Evolutionary conservation across 2,888 invertebrate species (phyloP).

Genomic region (Automeris io): DNA sequence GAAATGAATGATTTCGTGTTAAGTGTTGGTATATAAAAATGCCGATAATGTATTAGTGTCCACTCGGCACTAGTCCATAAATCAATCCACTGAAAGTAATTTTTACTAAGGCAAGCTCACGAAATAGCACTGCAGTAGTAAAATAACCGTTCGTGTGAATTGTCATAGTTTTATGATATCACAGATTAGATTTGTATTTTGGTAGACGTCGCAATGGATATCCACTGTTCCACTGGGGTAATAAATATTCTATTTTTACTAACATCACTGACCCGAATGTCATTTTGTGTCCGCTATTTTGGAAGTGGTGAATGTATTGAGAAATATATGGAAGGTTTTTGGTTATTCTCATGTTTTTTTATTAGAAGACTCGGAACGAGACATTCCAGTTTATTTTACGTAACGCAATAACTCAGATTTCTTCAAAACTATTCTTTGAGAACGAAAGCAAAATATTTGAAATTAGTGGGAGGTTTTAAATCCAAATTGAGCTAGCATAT

Average conservation of each 20-base stretch:
- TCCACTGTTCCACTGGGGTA: conserved; percentile 8
- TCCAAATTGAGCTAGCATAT: too few species aligned
- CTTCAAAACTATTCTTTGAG: too few species aligned
- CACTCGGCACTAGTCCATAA: too few species aligned
- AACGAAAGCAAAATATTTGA: too few species aligned
- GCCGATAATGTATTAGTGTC: too few species aligned
- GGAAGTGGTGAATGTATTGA: not conserved
- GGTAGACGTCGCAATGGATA: not conserved
- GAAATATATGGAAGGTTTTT: not conserved
- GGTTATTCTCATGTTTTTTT: not conserved
- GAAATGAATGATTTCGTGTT: too few species aligned
- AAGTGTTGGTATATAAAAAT: too few species aligned
- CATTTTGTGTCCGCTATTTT: conserved; percentile 13
- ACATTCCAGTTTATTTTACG: too few species aligned
- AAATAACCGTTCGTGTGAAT: conserved; percentile 6
- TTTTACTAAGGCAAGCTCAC: not conserved
- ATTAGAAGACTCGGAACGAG: too few species aligned
- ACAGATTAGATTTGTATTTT: conserved; percentile 8
- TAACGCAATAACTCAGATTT: too few species aligned
- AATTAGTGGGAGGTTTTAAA: too few species aligned
- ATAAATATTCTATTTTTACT: conserved; percentile 19
- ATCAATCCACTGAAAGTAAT: too few species aligned
- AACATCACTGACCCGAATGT: conserved; percentile 17
- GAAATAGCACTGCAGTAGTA: not conserved
- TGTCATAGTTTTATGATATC: conserved; percentile 12